Conservation (phyloP, 2,113 vertebrate species). For the Nothocercus nigrocapillus region DNA sequence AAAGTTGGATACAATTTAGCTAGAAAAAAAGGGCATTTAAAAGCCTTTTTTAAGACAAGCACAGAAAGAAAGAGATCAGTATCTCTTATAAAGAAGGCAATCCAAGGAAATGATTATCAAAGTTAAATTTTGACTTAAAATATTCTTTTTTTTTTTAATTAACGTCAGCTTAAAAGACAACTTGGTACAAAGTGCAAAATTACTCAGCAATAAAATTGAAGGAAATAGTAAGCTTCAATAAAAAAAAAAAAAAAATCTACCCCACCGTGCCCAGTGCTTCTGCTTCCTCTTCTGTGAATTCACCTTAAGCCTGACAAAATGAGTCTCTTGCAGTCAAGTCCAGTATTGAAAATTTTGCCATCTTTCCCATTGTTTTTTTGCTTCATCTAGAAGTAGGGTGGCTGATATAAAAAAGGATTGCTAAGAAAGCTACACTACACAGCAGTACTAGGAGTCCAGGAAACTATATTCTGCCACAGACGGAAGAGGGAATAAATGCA, state of each 20-base stretch:
- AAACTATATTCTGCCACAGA: background rate
- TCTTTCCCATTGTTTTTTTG: background rate
- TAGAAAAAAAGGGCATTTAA: background rate
- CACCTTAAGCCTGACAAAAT: background rate
- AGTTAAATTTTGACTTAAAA: background rate
- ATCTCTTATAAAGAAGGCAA: background rate
- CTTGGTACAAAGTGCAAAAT: background rate
- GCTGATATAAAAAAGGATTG: background rate
- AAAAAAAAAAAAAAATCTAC: background rate
- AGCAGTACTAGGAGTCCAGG: accelerated
- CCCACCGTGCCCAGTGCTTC: accelerated
- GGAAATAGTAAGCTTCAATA: accelerated
- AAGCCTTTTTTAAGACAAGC: background rate
- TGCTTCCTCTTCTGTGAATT: background rate
- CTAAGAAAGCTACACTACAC: background rate
- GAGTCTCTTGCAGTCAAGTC: background rate
- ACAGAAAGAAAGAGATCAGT: background rate
- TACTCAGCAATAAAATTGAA: background rate
- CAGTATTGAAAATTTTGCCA: background rate
- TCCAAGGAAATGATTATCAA: accelerated
- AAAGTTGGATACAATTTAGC: background rate
- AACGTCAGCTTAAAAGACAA: background rate
- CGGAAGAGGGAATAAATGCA: accelerated
- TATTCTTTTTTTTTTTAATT: background rate
- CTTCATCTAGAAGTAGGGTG: background rate